A percentile compares a stretch with the other conserved stretches of the same genome.
phyloP scores from a whole-genome alignment of 2,888 invertebrate species.

The Neoitamus cyanurus region DNA sequence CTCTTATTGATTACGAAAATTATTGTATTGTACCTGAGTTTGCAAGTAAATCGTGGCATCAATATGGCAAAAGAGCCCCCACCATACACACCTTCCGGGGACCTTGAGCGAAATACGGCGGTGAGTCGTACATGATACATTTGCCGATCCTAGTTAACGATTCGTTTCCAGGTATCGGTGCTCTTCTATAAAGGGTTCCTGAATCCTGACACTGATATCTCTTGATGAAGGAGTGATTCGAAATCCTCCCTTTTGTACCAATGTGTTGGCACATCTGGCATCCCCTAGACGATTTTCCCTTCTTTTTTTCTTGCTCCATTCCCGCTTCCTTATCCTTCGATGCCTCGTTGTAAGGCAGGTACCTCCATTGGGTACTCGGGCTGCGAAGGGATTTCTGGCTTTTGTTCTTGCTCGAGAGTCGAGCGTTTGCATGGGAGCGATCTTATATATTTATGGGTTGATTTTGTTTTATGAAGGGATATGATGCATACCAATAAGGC shows the following conservation, averaged over 20 bases:
- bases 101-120: neutral
- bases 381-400: slow-evolving; percentile 3
- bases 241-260: neutral
- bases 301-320: neutral
- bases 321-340: neutral
- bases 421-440: slow-evolving; percentile 48
- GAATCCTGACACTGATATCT: slow-evolving; percentile 39
- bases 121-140: neutral
- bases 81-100: neutral
- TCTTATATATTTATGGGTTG: slow-evolving; percentile 53
- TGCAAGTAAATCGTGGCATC: slow-evolving; percentile 45
- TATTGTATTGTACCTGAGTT: slow-evolving; percentile 47
- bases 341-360: neutral
- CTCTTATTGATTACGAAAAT: slow-evolving; percentile 46
- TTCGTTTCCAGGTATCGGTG: slow-evolving; percentile 26
- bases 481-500: slow-evolving; percentile 53
- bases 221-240: slow-evolving; percentile 33
- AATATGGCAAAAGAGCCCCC: slow-evolving; percentile 16
- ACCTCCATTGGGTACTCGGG: neutral
- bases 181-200: neutral
- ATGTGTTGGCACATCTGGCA: slow-evolving; percentile 29
- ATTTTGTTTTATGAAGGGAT: slow-evolving; percentile 49
- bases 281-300: neutral
- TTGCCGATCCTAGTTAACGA: slow-evolving; percentile 24
- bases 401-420: slow-evolving; percentile 28